Evolutionary conservation across 1,140 invertebrate species (phyloP), one percentile per base, ranked within the genome.

Genomic region (Pseudomyrmex sp.): DNA sequence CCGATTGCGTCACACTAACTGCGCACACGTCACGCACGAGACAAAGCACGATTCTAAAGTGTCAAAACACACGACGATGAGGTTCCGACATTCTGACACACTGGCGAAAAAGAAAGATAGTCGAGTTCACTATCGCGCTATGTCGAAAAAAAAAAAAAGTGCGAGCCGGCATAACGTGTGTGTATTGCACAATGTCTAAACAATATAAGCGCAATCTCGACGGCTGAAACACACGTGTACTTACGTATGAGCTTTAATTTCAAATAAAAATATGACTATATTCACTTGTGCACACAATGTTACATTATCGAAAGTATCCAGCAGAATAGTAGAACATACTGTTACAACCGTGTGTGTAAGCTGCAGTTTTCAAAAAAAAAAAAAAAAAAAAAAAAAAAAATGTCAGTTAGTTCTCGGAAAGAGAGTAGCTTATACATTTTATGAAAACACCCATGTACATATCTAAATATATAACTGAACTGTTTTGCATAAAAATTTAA

Each of bases 1-100:
- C 84, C 68, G 70, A 73, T 92, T 90, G 79, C 90, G 88, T 92
- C 88, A 90, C 88, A 90, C 66, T 88, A 68, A 88, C 68, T 83
- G 72, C 84, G 77, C 73, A 23, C 44, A 66, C 23, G 48, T 23
- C 46, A 58, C 18, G 26, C 9, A 4, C n/a, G 69, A 89, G 85
- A 91, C 90, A 92, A 92, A 91, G 89, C 85, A 87, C 61, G 56
- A 54, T 63, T 54, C 26, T 74, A 10, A 89, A 91, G 87, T 90
- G 85, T 92, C 88, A 90, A 91, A 92, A 91, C 86, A 90, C n/a
- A 63, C 61, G 61, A 26, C 50, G 62, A 48, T 54, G 52, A 35
- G 7, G 74, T 61, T 76, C 70, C 65, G 65, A 66, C 76, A 70
- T 79, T 70, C 65, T 66, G 62, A 48, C 46, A 52, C 62, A 35